Evolutionary conservation across 2,888 invertebrate species (phyloP).

Genomic region (Lasioglossum malachurum): DNA sequence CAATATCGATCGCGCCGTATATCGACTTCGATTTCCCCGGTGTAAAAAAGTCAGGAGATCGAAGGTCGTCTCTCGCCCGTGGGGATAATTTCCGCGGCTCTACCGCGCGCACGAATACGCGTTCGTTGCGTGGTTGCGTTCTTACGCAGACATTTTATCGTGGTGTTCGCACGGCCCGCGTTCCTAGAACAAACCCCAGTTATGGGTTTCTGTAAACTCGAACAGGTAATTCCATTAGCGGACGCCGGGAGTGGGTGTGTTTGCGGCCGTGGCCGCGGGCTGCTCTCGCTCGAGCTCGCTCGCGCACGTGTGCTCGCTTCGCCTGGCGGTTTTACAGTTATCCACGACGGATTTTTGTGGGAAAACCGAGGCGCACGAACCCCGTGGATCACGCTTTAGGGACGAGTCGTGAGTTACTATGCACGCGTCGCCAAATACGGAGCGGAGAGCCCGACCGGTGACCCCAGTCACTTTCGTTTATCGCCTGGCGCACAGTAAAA

Average conservation of each 20-base stretch:
- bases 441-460: slow-evolving; percentile 12
- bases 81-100: slow-evolving; percentile 70
- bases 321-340: slow-evolving; percentile 69
- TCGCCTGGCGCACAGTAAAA: background rate
- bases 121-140: slow-evolving; percentile 21
- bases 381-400: slow-evolving; percentile 48
- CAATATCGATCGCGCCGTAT: background rate
- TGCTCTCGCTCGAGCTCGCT: slow-evolving; percentile 5
- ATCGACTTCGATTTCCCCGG: background rate
- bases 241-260: slow-evolving; percentile 70
- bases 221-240: slow-evolving; percentile 76
- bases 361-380: slow-evolving; percentile 63
- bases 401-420: slow-evolving; percentile 45
- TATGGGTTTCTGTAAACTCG: slow-evolving; percentile 76
- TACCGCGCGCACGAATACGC: slow-evolving; percentile 35
- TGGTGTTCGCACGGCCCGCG: slow-evolving; percentile 68
- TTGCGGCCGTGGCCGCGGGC: slow-evolving; percentile 60
- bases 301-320: slow-evolving; percentile 53
- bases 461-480: slow-evolving; percentile 53
- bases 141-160: slow-evolving; percentile 39
- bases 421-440: slow-evolving; percentile 41
- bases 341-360: slow-evolving; percentile 62
- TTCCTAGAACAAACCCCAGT: slow-evolving; percentile 74
- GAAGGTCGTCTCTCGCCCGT: slow-evolving; percentile 67
- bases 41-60: slow-evolving; percentile 48